Evolutionary conservation across 1,140 invertebrate species (phyloP), one percentile per base, ranked within the genome.

Genomic region (Aricia agestis): DNA sequence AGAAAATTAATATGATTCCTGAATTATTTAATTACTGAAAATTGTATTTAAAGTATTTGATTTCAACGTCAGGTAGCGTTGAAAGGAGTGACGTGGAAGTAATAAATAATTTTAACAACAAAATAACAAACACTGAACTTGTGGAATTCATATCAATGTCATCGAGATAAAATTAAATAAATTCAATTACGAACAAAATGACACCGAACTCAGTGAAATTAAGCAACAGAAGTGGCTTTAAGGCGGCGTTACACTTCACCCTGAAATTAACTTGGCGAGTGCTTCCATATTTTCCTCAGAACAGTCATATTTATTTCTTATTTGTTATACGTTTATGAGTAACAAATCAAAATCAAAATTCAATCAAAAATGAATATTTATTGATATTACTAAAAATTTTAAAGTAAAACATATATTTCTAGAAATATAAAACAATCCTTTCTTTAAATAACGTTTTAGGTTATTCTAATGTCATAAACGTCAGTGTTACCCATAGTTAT

Each of bases 91-190:
- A 52, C 45, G 45, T 52, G 7, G 45, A 36, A 36, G 36, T 36
- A 36, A 36, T 52, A 25, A 2, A 15, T 52, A 52, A 52, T 52
- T 52, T 13, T 15, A 42, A 52, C 13, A 52, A 36, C 36, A 36
- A 36, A 36, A 36, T 36, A 36, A 36, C 36, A 52, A 52, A 15
- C 13, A 52, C 18, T 67, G 41, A 52, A 11, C n/a, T 45, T 10
- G 19, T 17, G 66, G 13, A 17, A 67, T 31, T n/a, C 32, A 67
- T 67, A 67, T 67, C 45, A 17, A 67, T 41, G 31, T 52, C 32
- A 52, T 52, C 45, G 45, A 13, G 45, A 52, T 52, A 52, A 4
- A 52, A 52, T 52, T 52, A 15, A 52, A 52, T 52, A 52, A 52
- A 52, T 52, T 52, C 45, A 52, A 52, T 52, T 52, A 52, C 45